These are phyloP conservation scores for Smittia aterrima DNA, from an alignment of 2,888 invertebrate genomes.

Conservation along the genomic window DNA sequence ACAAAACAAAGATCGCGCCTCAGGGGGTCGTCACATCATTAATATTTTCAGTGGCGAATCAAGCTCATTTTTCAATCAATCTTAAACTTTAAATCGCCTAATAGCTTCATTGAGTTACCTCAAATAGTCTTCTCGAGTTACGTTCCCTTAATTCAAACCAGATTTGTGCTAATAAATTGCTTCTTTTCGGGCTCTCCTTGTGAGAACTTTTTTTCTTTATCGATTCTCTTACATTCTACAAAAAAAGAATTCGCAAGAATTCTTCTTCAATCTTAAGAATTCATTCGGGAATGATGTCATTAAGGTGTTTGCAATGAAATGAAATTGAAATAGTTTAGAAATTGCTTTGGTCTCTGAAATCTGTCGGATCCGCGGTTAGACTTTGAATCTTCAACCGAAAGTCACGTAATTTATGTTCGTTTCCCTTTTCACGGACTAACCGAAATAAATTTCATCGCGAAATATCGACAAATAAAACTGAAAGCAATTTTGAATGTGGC, in stretches of 20 bases:
- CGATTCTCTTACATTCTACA: slow-evolving; percentile 16
- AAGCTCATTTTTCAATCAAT: not conserved
- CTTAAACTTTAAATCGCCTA: not conserved
- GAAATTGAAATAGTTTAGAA: no score
- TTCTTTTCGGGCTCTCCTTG: not conserved
- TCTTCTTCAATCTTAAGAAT: not conserved
- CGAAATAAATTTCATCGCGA: not conserved
- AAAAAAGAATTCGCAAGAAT: slow-evolving; percentile 32
- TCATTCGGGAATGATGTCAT: not conserved
- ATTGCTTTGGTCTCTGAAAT: no score
- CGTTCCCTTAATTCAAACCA: slow-evolving; percentile 24
- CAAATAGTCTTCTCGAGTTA: not conserved
- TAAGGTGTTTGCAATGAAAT: no score
- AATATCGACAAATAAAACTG: not conserved
- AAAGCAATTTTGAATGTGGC: not conserved
- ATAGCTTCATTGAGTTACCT: not conserved
- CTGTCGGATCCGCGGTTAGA: no score
- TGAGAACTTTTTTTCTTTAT: slow-evolving; percentile 34
- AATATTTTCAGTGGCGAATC: not conserved
- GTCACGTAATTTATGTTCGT: not conserved
- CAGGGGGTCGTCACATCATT: not conserved
- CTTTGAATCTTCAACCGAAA: not conserved
- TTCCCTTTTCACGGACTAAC: not conserved
- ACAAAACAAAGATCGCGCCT: not conserved
- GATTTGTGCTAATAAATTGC: slow-evolving; percentile 33